These are phyloP conservation scores for Linnaemya tessellans DNA, from an alignment of 2,888 invertebrate genomes.

Conservation along the genomic window DNA sequence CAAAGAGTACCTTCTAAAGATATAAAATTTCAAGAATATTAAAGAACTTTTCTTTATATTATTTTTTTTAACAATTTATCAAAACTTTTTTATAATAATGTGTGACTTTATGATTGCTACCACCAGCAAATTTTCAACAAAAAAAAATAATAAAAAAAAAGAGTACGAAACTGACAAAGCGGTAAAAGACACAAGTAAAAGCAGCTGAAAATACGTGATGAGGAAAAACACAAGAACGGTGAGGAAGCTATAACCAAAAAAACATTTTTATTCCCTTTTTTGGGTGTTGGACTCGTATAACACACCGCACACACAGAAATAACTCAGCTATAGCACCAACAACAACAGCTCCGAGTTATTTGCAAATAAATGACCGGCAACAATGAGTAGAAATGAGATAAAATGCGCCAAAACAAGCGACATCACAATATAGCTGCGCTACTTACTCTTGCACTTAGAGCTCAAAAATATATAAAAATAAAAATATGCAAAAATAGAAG, in stretches of 20 bases:
- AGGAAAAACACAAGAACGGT: constrained; percentile 58
- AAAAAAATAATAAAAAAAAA: constrained; percentile 21
- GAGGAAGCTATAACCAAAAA: constrained; percentile 74
- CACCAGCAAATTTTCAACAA: constrained; percentile 50
- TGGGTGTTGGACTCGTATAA: constrained; percentile 83
- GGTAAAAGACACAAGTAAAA: constrained; percentile 49
- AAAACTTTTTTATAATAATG: no score
- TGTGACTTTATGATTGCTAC: constrained; percentile 3
- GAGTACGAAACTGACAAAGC: constrained; percentile 43
- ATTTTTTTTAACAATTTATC: no score
- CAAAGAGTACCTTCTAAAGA: no score
- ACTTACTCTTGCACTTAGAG: constrained; percentile 55
- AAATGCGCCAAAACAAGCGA: constrained; percentile 22
- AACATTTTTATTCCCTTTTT: constrained; percentile 83
- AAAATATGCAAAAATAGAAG: constrained; percentile 55
- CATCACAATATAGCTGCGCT: constrained; percentile 37
- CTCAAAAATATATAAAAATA: constrained; percentile 23
- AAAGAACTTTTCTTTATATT: no score
- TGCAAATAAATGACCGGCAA: constrained; percentile 70
- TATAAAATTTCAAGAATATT: not conserved
- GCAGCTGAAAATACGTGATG: constrained; percentile 53
- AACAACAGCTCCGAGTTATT: constrained; percentile 46
- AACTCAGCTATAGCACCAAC: constrained; percentile 39
- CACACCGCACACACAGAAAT: constrained; percentile 74
- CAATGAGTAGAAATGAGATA: constrained; percentile 57